A percentile compares a stretch with the other conserved stretches of the same genome.
Conservation (phyloP, 2,113 vertebrate genomes). For the Toxotes chatareus region DNA sequence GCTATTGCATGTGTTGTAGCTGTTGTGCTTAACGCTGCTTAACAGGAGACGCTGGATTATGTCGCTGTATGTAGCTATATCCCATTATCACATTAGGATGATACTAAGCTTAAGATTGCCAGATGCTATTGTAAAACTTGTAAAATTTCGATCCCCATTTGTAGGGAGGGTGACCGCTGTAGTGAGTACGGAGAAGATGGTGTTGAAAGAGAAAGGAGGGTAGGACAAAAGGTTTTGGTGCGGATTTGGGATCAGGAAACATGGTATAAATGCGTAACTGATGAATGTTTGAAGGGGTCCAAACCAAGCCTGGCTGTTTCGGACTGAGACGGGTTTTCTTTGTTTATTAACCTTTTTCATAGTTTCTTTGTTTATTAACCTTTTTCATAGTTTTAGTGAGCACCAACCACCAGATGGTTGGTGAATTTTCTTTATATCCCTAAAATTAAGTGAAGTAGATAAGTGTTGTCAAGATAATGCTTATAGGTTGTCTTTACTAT, state of each 20-base stretch:
- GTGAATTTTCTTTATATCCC: background rate
- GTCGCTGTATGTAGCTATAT: background rate
- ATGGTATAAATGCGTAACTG: background rate
- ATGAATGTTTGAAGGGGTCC: background rate
- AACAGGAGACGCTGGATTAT: background rate
- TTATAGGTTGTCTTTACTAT: background rate
- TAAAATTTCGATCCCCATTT: background rate
- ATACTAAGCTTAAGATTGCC: background rate
- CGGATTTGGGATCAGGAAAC: constrained; percentile 11
- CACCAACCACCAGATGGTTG: background rate
- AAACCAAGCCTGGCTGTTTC: background rate
- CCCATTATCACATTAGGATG: too few species aligned
- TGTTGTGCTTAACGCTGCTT: constrained; percentile 1
- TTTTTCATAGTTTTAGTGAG: background rate
- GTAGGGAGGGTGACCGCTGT: background rate
- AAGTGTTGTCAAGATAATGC: background rate
- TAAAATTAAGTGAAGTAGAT: background rate
- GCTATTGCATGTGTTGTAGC: constrained; percentile 11
- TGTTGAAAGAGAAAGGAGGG: background rate
- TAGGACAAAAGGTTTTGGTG: background rate
- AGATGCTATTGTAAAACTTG: background rate
- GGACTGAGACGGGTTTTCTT: background rate
- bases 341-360: constrained; percentile 1
- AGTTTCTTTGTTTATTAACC: constrained; percentile 11
- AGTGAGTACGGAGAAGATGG: background rate